Evolutionary conservation across 2,888 invertebrate genomes (phyloP).

Genomic region (Caenorhabditis uteleia): DNA sequence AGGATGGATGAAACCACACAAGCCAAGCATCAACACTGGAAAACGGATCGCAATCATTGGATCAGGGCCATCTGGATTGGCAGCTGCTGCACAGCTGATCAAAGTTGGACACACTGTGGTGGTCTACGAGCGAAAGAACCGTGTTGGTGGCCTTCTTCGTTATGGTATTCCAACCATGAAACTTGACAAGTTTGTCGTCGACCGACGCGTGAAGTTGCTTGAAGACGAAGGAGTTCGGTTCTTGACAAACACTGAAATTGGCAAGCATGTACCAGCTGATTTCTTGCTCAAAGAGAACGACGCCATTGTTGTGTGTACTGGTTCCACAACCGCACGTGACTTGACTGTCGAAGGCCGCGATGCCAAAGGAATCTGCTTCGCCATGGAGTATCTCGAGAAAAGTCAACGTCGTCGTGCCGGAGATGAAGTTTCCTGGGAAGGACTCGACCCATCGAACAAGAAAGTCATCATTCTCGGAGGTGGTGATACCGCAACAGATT

Average conservation of each 20-base stretch:
- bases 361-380: conserved; percentile 93
- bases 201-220: conserved; percentile 84
- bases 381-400: conserved; percentile 94
- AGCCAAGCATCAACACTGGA: conserved; percentile 80
- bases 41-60: conserved; percentile 88
- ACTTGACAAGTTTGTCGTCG: conserved; percentile 84
- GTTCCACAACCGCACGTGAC: conserved; percentile 96
- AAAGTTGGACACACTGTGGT: conserved; percentile 94
- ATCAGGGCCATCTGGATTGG: conserved; percentile 81
- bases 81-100: conserved; percentile 95
- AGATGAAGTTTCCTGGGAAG: conserved; percentile 69
- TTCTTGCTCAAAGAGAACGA: conserved; percentile 77
- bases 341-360: conserved; percentile 76
- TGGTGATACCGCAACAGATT: conserved; percentile 92
- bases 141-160: conserved; percentile 85
- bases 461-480: conserved; percentile 88
- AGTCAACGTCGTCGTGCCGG: conserved; percentile 88
- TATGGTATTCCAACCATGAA: conserved; percentile 99
- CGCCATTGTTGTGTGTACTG: conserved; percentile 87
- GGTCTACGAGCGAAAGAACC: conserved; percentile 94
- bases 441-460: conserved; percentile 86
- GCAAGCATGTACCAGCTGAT: conserved; percentile 83
- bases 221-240: conserved; percentile 88
- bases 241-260: conserved; percentile 87
- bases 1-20: conserved; percentile 82